Conservation (phyloP, 2,797 vertebrate species). For the Podargus strigoides region DNA sequence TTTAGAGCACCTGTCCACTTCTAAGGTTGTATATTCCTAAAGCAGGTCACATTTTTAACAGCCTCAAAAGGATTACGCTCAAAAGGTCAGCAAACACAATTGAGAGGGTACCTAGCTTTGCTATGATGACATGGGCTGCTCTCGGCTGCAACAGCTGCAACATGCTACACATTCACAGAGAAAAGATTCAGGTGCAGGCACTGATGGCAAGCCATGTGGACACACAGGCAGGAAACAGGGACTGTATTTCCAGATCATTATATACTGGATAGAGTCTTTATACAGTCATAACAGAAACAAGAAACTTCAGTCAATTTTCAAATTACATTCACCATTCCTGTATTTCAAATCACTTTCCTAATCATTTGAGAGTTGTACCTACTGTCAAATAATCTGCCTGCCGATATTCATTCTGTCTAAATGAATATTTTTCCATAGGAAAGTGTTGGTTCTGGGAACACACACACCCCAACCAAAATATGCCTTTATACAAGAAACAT, state of each 20-base stretch:
- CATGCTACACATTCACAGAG: fast-evolving
- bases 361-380: not conserved
- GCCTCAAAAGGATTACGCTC: not conserved
- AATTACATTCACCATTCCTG: not conserved
- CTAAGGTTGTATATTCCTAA: not conserved
- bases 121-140: not conserved
- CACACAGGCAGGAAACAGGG: not conserved
- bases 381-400: not conserved
- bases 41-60: not conserved
- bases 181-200: too few species aligned
- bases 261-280: too few species aligned
- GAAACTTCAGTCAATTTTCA: not conserved
- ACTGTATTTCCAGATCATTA: not conserved
- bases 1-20: not conserved
- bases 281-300: not conserved
- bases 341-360: not conserved
- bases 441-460: not conserved
- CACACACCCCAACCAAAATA: not conserved
- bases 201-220: not conserved
- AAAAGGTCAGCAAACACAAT: not conserved
- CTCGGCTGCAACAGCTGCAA: not conserved
- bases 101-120: not conserved
- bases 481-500: not conserved
- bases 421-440: not conserved
- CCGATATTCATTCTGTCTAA: not conserved